Conservation (phyloP, 2,888 invertebrate species). For the Aspidapion aeneum region DNA sequence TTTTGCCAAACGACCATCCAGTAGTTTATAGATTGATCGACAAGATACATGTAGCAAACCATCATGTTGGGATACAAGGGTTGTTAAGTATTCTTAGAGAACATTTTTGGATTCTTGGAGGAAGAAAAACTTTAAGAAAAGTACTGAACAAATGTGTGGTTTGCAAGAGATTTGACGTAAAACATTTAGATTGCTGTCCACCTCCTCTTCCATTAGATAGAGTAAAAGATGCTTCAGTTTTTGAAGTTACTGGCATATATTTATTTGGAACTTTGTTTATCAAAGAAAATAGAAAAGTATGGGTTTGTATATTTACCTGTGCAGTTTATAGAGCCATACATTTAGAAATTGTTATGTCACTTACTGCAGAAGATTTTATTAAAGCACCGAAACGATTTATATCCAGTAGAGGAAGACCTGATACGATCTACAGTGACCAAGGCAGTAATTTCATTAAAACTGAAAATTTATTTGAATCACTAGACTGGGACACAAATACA, state of each 20-base stretch:
- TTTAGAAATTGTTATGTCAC: slow-evolving; percentile 37
- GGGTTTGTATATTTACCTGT: slow-evolving; percentile 43
- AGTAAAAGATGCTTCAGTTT: slow-evolving; percentile 32
- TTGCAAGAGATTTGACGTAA: slow-evolving; percentile 29
- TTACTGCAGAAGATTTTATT: slow-evolving; percentile 37
- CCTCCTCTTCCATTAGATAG: slow-evolving; percentile 34
- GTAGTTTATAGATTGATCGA: slow-evolving; percentile 17
- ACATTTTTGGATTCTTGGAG: slow-evolving; percentile 30
- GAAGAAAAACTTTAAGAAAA: no score
- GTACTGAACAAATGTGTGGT: slow-evolving; percentile 23
- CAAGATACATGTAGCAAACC: slow-evolving; percentile 15
- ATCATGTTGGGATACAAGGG: slow-evolving; percentile 27
- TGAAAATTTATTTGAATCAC: slow-evolving; percentile 28
- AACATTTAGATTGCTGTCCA: slow-evolving; percentile 22
- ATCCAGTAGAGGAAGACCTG: slow-evolving; percentile 35
- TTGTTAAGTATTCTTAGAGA: slow-evolving; percentile 26
- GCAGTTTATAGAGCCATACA: slow-evolving; percentile 42
- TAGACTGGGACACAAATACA: slow-evolving; percentile 32
- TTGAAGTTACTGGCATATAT: slow-evolving; percentile 40
- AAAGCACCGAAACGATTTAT: slow-evolving; percentile 37
- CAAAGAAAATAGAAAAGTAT: slow-evolving; percentile 32
- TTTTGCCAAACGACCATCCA: slow-evolving; percentile 22
- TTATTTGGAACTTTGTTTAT: slow-evolving; percentile 41
- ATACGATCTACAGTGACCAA: slow-evolving; percentile 41
- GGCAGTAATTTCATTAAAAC: slow-evolving; percentile 42